Percentiles rank a stretch among this genome's conserved stretches.
These are phyloP conservation scores for Sisor rabdophorus DNA, from an alignment of 2,113 vertebrate genomes.

Conservation along the genomic window DNA sequence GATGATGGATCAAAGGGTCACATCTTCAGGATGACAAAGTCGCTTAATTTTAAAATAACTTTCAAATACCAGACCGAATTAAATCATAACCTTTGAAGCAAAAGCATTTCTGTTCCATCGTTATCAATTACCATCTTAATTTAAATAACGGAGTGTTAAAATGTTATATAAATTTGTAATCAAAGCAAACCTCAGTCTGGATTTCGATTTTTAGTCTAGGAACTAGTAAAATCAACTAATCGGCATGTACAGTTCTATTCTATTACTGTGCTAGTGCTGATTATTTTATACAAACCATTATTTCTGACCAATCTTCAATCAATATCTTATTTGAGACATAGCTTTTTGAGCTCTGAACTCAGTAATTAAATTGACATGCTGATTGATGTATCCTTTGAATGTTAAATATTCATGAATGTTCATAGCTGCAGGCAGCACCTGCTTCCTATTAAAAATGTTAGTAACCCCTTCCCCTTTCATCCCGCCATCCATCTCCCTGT, in stretches of 20 bases:
- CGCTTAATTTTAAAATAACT: not conserved
- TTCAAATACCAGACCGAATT: not conserved
- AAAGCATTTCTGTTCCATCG: not conserved
- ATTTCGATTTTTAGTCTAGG: too few relatives aligned
- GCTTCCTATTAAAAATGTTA: constrained; percentile 13
- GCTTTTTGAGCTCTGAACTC: not conserved
- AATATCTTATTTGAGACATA: too few relatives aligned
- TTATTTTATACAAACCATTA: not conserved
- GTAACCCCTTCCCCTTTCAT: constrained; percentile 16
- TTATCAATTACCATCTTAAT: too few relatives aligned
- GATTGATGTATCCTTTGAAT: constrained; percentile 14
- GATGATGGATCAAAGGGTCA: not conserved
- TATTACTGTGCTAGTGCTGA: too few relatives aligned
- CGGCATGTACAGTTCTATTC: too few relatives aligned
- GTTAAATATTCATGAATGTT: constrained; percentile 14
- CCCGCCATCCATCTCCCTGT: not conserved
- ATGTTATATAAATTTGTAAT: too few relatives aligned
- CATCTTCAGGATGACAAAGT: not conserved
- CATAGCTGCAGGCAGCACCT: constrained; percentile 10
- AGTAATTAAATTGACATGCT: constrained; percentile 19
- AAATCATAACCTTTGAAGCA: not conserved
- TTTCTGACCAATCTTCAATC: not conserved
- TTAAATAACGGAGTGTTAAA: too few relatives aligned
- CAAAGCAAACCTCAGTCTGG: too few relatives aligned
- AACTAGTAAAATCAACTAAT: too few relatives aligned